Evolutionary conservation across 2,797 vertebrate species (phyloP).

Genomic region (Distichodus sexfasciatus): DNA sequence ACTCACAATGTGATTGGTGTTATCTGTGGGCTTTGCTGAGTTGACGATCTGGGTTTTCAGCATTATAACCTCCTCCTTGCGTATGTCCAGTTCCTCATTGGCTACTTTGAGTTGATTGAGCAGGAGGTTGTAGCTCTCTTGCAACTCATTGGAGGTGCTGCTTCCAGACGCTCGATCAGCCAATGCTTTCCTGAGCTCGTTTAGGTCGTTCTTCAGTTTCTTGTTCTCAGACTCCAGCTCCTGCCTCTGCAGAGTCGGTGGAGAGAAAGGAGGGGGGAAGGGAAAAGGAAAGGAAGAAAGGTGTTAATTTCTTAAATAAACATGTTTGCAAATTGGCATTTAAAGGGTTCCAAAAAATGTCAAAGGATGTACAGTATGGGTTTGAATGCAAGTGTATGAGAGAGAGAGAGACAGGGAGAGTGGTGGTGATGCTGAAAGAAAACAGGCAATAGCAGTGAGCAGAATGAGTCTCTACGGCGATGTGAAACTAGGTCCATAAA

Average conservation of each 20-base stretch:
- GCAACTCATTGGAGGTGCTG: conserved; percentile 64
- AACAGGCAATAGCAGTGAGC: neutral
- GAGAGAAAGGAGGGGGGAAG: neutral
- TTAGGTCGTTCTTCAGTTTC: conserved; percentile 92
- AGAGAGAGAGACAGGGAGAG: neutral
- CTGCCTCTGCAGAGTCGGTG: conserved; percentile 78
- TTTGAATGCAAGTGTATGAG: neutral
- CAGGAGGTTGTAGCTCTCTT: conserved; percentile 80
- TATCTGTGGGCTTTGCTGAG: conserved; percentile 69
- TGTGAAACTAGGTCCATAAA: neutral
- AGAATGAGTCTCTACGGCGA: neutral
- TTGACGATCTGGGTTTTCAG: conserved; percentile 89
- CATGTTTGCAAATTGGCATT: neutral
- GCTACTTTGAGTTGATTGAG: conserved; percentile 85
- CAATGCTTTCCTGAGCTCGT: conserved; percentile 82
- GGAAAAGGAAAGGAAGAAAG: no score
- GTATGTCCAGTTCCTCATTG: conserved; percentile 90
- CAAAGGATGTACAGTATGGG: neutral
- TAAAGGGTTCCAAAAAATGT: neutral
- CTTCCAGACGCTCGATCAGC: conserved; percentile 66
- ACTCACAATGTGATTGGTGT: conserved; percentile 60
- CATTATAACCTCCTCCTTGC: conserved; percentile 93
- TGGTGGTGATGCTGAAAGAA: neutral
- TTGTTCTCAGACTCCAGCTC: conserved; percentile 95
- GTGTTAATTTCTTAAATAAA: no score